Percentiles rank a stretch among this genome's conserved stretches.
These are phyloP conservation scores for Campylomormyrus numenius DNA, from an alignment of 2,113 vertebrate genomes.

Conservation along the genomic window DNA sequence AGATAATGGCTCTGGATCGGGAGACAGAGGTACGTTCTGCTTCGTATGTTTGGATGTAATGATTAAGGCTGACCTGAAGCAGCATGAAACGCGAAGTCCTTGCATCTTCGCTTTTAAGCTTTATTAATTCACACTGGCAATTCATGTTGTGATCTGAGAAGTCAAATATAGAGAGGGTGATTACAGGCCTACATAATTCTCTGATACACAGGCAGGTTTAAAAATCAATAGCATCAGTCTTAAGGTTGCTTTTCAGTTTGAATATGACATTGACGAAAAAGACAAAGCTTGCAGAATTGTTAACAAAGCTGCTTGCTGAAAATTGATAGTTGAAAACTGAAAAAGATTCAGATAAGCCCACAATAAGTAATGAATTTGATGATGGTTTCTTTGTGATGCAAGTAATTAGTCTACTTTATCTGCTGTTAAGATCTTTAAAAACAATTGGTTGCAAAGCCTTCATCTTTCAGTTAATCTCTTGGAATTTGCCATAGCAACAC, in stretches of 20 bases:
- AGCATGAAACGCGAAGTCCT: not conserved
- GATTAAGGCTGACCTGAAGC: not conserved
- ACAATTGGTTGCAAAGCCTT: too few species aligned
- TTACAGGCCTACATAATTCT: not conserved
- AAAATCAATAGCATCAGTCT: not conserved
- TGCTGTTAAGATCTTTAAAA: too few species aligned
- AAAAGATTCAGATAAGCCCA: not conserved
- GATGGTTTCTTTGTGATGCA: too few species aligned
- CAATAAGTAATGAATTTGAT: not conserved
- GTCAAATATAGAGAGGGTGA: not conserved
- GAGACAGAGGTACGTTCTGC: constrained; percentile 74
- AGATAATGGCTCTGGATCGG: constrained; percentile 88
- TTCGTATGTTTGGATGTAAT: not conserved
- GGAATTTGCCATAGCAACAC: not conserved
- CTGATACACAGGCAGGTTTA: not conserved
- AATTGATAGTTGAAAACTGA: not conserved
- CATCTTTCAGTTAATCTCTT: too few species aligned
- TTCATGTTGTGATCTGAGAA: not conserved
- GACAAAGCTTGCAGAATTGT: not conserved
- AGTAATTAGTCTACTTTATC: too few species aligned
- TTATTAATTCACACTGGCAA: not conserved
- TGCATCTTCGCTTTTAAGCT: not conserved
- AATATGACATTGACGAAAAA: not conserved
- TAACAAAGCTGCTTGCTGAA: not conserved
- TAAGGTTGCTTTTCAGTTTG: not conserved